These are phyloP conservation scores for Anas capensis DNA, from an alignment of 2,797 vertebrate genomes.

Conservation along the genomic window DNA sequence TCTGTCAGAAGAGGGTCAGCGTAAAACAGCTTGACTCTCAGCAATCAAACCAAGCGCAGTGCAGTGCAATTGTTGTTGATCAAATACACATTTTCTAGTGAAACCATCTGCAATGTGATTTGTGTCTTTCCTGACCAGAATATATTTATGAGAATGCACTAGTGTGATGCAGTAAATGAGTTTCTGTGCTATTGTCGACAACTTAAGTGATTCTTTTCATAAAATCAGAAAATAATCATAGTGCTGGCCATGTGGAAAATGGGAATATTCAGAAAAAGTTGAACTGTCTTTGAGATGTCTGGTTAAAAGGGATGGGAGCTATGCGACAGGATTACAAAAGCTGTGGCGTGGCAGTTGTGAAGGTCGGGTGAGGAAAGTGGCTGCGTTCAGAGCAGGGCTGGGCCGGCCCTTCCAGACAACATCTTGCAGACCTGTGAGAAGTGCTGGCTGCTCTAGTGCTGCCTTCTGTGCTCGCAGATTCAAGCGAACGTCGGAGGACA, in stretches of 20 bases:
- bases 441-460: background rate
- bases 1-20: background rate
- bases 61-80: background rate
- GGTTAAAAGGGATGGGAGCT: rapidly evolving
- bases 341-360: background rate
- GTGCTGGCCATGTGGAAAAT: background rate
- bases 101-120: constrained; percentile 40
- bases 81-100: background rate
- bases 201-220: background rate
- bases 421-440: background rate
- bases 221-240: background rate
- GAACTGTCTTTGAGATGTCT: background rate
- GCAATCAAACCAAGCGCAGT: background rate
- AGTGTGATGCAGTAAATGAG: background rate
- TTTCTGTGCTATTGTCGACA: background rate
- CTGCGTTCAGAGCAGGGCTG: background rate
- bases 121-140: constrained; percentile 13
- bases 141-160: background rate
- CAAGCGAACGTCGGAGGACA: background rate
- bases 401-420: background rate
- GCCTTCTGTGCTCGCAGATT: background rate
- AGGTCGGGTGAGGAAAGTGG: background rate
- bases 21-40: background rate
- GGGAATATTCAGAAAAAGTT: background rate
- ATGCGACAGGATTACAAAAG: background rate